A percentile compares a stretch with the other conserved stretches of the same genome.
phyloP scores from a whole-genome alignment of 2,113 vertebrate species.

The Myotis davidii region DNA sequence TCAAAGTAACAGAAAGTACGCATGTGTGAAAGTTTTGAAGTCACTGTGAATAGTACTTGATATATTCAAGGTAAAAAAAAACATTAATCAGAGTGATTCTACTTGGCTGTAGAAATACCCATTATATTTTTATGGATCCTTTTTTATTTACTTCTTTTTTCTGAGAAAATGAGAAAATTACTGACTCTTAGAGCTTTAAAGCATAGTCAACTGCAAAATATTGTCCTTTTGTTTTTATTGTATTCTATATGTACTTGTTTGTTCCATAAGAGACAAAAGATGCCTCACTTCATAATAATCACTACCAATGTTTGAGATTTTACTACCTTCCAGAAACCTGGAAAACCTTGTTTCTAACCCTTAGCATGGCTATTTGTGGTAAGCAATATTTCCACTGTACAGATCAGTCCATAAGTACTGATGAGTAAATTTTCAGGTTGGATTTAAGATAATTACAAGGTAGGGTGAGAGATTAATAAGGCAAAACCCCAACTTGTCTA shows the following conservation, averaged over 20 bases:
- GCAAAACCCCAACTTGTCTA: neutral
- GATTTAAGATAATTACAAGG: neutral
- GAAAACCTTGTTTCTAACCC: neutral
- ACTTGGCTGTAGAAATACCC: neutral
- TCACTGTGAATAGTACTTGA: neutral
- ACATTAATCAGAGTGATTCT: neutral
- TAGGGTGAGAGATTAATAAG: neutral
- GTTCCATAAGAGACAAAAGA: neutral
- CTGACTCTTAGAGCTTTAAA: neutral
- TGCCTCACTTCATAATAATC: neutral
- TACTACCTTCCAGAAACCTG: neutral
- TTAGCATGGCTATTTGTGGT: neutral
- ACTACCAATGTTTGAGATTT: neutral
- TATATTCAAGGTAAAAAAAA: neutral
- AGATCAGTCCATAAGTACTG: neutral
- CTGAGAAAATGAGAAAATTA: conserved; percentile 10
- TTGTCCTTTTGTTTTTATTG: neutral
- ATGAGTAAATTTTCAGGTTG: neutral
- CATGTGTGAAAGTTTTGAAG: neutral
- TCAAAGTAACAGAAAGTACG: neutral
- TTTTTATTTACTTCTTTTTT: neutral
- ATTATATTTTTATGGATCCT: neutral
- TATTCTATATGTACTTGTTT: neutral
- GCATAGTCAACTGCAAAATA: neutral
- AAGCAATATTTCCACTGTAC: neutral